Conservation (phyloP, 2,797 vertebrate species). For the Sciurus vulgaris region DNA sequence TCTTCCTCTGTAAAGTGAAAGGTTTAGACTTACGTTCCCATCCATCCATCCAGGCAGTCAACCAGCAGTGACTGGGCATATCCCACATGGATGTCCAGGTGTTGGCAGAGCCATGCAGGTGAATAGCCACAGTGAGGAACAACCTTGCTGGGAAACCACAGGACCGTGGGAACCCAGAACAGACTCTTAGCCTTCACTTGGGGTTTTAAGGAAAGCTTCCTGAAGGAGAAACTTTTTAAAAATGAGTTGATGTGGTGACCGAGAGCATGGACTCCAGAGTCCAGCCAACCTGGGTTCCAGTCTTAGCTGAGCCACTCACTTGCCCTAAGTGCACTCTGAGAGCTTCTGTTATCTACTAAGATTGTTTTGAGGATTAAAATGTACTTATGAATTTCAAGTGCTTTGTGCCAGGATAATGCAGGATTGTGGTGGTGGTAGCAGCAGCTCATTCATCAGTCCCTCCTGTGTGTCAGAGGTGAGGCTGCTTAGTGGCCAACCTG, state of each 20-base stretch:
- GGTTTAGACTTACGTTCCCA: neutral
- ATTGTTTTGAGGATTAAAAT: neutral
- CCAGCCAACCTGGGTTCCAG: neutral
- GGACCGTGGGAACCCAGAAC: neutral
- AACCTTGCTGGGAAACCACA: neutral
- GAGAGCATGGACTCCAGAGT: neutral
- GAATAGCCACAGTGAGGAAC: neutral
- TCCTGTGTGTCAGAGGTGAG: neutral
- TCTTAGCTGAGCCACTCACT: neutral
- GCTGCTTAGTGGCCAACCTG: neutral
- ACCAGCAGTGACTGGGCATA: neutral
- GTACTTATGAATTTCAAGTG: neutral
- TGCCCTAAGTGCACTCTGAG: neutral
- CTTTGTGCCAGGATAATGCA: neutral
- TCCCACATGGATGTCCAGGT: neutral
- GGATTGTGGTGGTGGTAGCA: rapidly evolving
- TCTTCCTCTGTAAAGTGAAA: constrained; percentile 4
- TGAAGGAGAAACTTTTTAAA: neutral
- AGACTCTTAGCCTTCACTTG: neutral
- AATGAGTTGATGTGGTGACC: neutral
- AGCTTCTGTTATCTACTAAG: neutral
- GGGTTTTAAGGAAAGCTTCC: neutral
- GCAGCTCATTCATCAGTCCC: neutral
- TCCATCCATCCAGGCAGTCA: neutral
- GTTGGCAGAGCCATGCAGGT: neutral